These are phyloP conservation scores for human (Homo sapiens) DNA, from an alignment of 2,113 vertebrate genomes.

Conservation along the genomic window GRCh38 chr17:30276501-30277000, in stretches of 20 bases:
- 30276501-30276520: not conserved
- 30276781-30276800: not conserved
- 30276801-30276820: not conserved
- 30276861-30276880: not conserved
- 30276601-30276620: conserved; percentile 13
- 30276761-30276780: not conserved
- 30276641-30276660: not conserved
- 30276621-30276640: not conserved
- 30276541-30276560: not conserved
- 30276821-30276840: not conserved
- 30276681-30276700: not conserved
- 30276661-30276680: not conserved
- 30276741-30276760: not conserved
- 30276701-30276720: not conserved
- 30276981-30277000: not conserved
- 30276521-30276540: not conserved
- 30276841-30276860: not conserved
- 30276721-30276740: not conserved
- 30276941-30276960: not conserved
- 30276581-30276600: not conserved
- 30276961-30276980: not conserved
- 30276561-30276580: not conserved
- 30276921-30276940: not conserved
- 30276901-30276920: not conserved
- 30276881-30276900: not conserved